Evolutionary conservation across 2,888 invertebrate genomes (phyloP).

Genomic region (Phania funesta): DNA sequence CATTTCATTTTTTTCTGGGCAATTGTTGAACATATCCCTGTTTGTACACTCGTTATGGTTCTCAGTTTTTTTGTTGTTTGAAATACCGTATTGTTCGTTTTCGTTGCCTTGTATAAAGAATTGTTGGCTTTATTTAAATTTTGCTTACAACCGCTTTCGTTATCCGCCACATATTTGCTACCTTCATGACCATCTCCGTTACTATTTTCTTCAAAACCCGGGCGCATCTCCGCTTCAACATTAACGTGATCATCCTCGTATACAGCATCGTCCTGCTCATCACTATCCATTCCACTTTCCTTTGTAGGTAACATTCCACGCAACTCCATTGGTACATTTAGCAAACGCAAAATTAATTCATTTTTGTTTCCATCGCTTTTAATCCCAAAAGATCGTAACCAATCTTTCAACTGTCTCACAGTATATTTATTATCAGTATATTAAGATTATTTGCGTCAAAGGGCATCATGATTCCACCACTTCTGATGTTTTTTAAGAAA

Average conservation of each 20-base stretch:
- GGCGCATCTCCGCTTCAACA: neutral
- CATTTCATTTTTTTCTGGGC: neutral
- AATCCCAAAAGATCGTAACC: conserved; percentile 14
- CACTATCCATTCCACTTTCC: neutral
- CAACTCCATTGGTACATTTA: neutral
- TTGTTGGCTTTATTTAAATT: neutral
- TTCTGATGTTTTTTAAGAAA: conserved; percentile 33
- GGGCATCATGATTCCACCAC: conserved; percentile 14
- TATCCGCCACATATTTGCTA: neutral
- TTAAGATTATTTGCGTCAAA: neutral
- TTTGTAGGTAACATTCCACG: neutral
- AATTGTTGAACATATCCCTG: neutral
- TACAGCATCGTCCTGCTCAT: neutral
- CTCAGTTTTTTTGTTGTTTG: conserved; percentile 11
- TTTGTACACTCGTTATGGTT: conserved; percentile 8
- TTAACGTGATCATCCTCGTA: neutral
- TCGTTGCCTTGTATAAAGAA: neutral
- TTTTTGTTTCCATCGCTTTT: conserved; percentile 25
- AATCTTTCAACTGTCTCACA: conserved; percentile 11
- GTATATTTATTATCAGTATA: too few relatives aligned
- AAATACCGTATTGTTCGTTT: neutral
- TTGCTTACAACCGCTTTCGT: neutral
- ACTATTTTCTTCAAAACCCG: neutral
- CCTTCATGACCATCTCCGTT: neutral
- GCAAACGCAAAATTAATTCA: conserved; percentile 8